phyloP scores from a whole-genome alignment of 2,797 vertebrate genomes.

The Petrocephalus sullivani region DNA sequence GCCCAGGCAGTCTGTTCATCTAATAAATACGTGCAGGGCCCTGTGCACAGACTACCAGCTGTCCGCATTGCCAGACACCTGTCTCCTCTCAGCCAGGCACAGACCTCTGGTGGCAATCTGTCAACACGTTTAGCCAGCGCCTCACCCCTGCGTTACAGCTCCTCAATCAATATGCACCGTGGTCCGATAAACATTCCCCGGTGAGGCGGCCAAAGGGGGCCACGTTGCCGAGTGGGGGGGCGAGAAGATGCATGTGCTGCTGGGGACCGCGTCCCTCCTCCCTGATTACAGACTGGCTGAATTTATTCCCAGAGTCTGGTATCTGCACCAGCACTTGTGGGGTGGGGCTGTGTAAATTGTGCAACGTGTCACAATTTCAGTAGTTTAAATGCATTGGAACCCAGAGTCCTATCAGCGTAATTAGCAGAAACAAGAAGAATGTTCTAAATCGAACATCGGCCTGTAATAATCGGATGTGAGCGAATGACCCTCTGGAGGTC shows the following conservation, averaged over 20 bases:
- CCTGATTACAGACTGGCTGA: slow-evolving; percentile 31
- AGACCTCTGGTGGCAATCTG: slow-evolving; percentile 20
- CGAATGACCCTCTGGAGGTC: neutral
- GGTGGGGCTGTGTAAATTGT: slow-evolving; percentile 44
- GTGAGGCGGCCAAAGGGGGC: neutral
- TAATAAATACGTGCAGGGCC: slow-evolving; percentile 3
- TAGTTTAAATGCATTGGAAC: slow-evolving; percentile 54
- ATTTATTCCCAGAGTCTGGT: slow-evolving; percentile 43
- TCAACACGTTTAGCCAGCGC: slow-evolving; percentile 34
- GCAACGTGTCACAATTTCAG: slow-evolving; percentile 34
- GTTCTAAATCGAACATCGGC: slow-evolving; percentile 39
- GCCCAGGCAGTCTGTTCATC: slow-evolving; percentile 11
- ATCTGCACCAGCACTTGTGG: slow-evolving; percentile 42
- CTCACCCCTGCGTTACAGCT: slow-evolving; percentile 29
- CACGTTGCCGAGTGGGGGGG: neutral
- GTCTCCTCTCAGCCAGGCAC: neutral
- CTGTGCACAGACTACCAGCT: neutral
- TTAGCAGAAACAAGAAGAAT: slow-evolving; percentile 36
- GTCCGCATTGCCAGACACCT: neutral
- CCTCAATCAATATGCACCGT: slow-evolving; percentile 46
- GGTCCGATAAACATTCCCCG: slow-evolving; percentile 37
- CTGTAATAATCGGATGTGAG: neutral
- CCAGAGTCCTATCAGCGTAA: slow-evolving; percentile 42
- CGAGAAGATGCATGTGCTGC: slow-evolving; percentile 38
- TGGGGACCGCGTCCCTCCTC: slow-evolving; percentile 23